Evolutionary conservation across 1,140 invertebrate genomes (phyloP).

Genomic region (Megalopta genalis): DNA sequence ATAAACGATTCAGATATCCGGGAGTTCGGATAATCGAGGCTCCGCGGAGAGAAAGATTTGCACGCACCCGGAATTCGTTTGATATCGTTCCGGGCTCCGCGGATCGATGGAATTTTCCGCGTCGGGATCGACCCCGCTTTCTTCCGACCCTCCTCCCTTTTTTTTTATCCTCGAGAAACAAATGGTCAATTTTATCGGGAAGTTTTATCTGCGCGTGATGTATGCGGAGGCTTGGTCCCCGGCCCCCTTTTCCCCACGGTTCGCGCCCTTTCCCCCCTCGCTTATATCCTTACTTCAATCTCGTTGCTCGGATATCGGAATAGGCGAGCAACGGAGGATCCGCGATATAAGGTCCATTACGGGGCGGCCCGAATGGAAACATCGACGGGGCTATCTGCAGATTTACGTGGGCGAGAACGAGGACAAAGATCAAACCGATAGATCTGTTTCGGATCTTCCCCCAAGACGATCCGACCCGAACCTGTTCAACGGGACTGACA

Average conservation of each 20-base stretch:
- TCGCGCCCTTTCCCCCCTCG: background rate
- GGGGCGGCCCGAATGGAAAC: constrained; percentile 17
- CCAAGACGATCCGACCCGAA: background rate
- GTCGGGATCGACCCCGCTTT: too few relatives aligned
- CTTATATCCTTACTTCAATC: constrained; percentile 34
- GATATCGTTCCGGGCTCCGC: too few relatives aligned
- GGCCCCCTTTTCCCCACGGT: background rate
- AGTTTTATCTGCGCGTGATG: constrained; percentile 38
- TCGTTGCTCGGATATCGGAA: constrained; percentile 13
- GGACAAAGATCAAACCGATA: background rate
- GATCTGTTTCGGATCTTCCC: background rate
- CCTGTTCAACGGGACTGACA: too few relatives aligned
- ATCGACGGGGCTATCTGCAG: constrained; percentile 14
- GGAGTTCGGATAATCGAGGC: too few relatives aligned
- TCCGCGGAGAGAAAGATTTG: too few relatives aligned
- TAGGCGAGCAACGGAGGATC: constrained; percentile 12
- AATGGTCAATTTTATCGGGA: constrained; percentile 44
- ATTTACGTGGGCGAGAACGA: background rate
- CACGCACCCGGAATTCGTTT: too few relatives aligned
- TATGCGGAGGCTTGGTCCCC: constrained; percentile 2
- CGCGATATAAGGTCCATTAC: constrained; percentile 37
- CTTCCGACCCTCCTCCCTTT: background rate
- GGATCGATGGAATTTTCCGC: too few relatives aligned
- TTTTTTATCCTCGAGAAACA: constrained; percentile 21
- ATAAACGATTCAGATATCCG: too few relatives aligned